These are phyloP conservation scores for Lysiphlebus fabarum DNA, from an alignment of 1,140 invertebrate species.

Conservation along the genomic window DNA sequence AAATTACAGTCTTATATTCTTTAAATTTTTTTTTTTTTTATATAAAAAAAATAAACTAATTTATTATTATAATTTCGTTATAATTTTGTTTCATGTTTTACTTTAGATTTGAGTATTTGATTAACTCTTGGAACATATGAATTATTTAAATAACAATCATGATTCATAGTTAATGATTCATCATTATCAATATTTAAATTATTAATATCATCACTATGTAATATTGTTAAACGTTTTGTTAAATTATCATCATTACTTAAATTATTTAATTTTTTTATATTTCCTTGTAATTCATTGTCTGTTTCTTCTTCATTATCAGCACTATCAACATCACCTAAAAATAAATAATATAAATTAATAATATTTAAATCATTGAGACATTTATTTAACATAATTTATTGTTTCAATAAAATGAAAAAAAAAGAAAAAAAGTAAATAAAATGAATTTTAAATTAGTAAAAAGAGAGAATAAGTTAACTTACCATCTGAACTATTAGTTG, in stretches of 20 bases:
- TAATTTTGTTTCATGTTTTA: constrained; percentile 53
- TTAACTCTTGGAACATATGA: constrained; percentile 42
- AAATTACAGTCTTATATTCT: too few relatives aligned
- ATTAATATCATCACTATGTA: constrained; percentile 32
- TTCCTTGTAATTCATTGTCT: constrained; percentile 41
- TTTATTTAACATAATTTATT: too few relatives aligned
- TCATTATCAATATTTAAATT: constrained; percentile 30
- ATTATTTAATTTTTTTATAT: constrained; percentile 26
- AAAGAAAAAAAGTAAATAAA: too few relatives aligned
- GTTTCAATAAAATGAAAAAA: too few relatives aligned
- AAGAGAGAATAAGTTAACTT: constrained; percentile 28
- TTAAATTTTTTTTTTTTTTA: not conserved
- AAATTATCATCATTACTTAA: constrained; percentile 24
- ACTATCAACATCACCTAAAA: constrained; percentile 64
- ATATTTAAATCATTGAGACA: too few relatives aligned
- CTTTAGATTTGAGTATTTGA: constrained; percentile 46
- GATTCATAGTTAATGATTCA: constrained; percentile 23
- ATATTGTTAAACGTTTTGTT: constrained; percentile 32
- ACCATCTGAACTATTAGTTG: constrained; percentile 84
- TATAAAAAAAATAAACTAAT: not conserved
- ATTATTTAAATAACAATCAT: constrained; percentile 43
- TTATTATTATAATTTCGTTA: constrained; percentile 29
- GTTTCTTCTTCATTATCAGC: constrained; percentile 62
- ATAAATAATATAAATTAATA: constrained; percentile 6
- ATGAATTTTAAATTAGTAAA: too few relatives aligned